Base-by-base conservation (phyloP, 2,113 vertebrate genomes). In the Dolichallabes microphthalmus region DNA sequence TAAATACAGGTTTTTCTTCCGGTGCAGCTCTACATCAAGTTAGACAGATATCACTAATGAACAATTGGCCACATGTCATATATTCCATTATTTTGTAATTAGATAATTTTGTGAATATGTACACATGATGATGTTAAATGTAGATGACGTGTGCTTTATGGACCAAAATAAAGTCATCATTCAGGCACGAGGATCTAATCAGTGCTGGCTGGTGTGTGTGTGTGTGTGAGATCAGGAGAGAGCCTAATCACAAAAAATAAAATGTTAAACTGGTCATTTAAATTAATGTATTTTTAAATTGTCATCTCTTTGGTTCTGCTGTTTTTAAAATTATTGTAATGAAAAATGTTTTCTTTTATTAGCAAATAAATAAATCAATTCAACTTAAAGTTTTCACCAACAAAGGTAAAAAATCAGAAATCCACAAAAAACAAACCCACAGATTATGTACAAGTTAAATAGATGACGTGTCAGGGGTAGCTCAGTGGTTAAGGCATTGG, bases 161-260 rank as follows among this genome's bases (percentile, higher is more conserved):
- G 87, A 87, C 85, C 87, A 89, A 88, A 82, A 76, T 60, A 13
- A 52, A 27, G 55, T 68, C 75, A 22, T 32, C 30, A 0, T 58
- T 58, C 52, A 57, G 52, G 15, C 52, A 55, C 1, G 15, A 77
- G 27, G 74, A 77, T 57, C 25, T 32, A 58, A 77, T 77, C 75
- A 32, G 27, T 10, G 17, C 27, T 12, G 75, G 12, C 57, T 60
- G 76, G 13, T 14, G 64, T 68, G 19, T 32, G 50, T 20, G 14
- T 2, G 64, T 68, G 19, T 32, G 50, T 20, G 14, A 0, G 53
- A 77, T 55, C n/a, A 30, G 53, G 57, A 9, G 4, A 78, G 53
- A 77, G 20, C n/a, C n/a, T 27, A 15, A n/a, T 13, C 25, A 3
- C 12, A n/a, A 68, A 63, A 78, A 84, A 78, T 86, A 88, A 86